Percentiles rank a stretch among this genome's conserved stretches.
phyloP scores from a whole-genome alignment of 1,140 invertebrate genomes.

The Calephelis nemesis region DNA sequence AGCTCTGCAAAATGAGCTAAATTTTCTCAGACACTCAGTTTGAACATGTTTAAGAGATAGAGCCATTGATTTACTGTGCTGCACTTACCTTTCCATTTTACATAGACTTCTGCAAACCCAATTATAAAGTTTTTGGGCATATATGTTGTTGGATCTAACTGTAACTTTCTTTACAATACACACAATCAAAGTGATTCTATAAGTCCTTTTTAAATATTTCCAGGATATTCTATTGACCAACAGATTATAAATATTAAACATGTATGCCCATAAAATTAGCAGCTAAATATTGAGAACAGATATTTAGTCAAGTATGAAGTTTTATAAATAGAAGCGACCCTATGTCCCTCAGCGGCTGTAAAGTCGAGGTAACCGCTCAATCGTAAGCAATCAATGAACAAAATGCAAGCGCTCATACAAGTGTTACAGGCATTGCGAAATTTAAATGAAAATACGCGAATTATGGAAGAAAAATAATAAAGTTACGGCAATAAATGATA shows the following conservation, averaged over 20 bases:
- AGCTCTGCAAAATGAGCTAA: too few relatives aligned
- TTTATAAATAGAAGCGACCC: slow-evolving; percentile 62
- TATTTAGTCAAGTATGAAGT: slow-evolving; percentile 49
- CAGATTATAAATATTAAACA: background rate
- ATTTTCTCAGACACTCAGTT: too few relatives aligned
- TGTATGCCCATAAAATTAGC: slow-evolving; percentile 6
- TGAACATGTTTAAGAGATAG: too few relatives aligned
- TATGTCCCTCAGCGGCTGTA: slow-evolving; percentile 60
- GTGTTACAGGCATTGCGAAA: slow-evolving; percentile 31
- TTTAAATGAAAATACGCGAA: slow-evolving; percentile 15
- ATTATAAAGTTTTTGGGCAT: too few relatives aligned
- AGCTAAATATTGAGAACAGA: slow-evolving; percentile 26
- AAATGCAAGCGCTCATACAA: slow-evolving; percentile 44
- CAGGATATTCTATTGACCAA: background rate
- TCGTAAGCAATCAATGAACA: slow-evolving; percentile 61
- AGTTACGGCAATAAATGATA: background rate
- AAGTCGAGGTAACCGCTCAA: slow-evolving; percentile 51
- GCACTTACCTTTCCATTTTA: too few relatives aligned
- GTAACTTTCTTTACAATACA: too few relatives aligned
- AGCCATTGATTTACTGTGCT: too few relatives aligned
- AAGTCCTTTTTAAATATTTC: too few relatives aligned
- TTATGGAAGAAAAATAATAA: background rate
- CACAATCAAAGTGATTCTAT: too few relatives aligned
- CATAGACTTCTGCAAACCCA: too few relatives aligned
- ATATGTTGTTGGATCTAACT: too few relatives aligned